Base-by-base conservation (phyloP, 37 sponge, comb jelly and placozoan species). In the Oscarella lobularis region DNA sequence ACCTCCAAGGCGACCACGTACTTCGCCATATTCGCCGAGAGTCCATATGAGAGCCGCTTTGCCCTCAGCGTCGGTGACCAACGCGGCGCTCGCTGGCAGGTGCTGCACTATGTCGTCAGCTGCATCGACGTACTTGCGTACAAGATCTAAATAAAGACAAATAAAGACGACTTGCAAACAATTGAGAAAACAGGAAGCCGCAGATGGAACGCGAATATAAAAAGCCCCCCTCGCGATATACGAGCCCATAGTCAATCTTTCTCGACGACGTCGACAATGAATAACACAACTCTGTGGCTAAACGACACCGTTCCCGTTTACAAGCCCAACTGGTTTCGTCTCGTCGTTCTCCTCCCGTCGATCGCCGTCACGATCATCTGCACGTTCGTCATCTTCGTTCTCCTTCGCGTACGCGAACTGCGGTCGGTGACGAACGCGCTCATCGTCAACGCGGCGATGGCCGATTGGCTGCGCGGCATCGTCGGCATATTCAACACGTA, bases 1-100 rank as follows among this genome's bases (percentile, higher is more conserved):
- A 29, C 71, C 5, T 35, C 29, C 33, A 35, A 30, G 6, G 71
- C 29, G 31, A 66, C 55, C 36, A 67, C 81, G n/a, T 34, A 93
- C 94, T 76, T 93, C 87, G 69, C 96, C 96, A 80, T 82, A 88
- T 81, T 95, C 96, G 60, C 96, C 96, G 39, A 95, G 74, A 0
- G 91, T 88, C 96, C 96, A 95, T 38, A 95, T 60, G 36, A 88
- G 78, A 55, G 93, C 89, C n/a, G 87, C 84, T 33, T 41, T 82
- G 2, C 96, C 96, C 39, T 86, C 85, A 27, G 81, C 74, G 67
- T 80, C 83, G 34, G 74, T 34, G 33, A 86, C 79, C 32, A 27
- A 36, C 9, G 75, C 82, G 1, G 82, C 69, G 39, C 73, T 41
- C 33, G 38, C 60, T 14, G 86, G 85, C 40, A 95, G 80, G 35